phyloP scores from a whole-genome alignment of 2,797 vertebrate species.

The Pangasius djambal region DNA sequence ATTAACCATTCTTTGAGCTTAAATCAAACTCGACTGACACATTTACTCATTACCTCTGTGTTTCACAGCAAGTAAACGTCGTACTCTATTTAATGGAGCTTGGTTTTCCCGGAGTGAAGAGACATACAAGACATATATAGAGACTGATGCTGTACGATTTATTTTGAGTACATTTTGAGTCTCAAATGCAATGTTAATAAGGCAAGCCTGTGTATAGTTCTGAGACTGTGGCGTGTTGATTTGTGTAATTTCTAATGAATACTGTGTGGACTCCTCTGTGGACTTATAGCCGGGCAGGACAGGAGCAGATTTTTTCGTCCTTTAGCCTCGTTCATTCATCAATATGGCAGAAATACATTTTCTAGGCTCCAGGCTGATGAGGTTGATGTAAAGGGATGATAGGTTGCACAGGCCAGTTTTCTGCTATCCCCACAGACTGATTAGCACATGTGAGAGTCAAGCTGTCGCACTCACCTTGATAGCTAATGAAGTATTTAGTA shows the following conservation, averaged over 20 bases:
- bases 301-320: slow-evolving; percentile 3
- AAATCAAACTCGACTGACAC: slow-evolving; percentile 6
- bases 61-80: background rate
- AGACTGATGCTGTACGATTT: slow-evolving; percentile 23
- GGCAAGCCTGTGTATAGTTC: slow-evolving; percentile 52
- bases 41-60: slow-evolving; percentile 12
- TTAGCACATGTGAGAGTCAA: slow-evolving; percentile 29
- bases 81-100: slow-evolving; percentile 8
- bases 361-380: slow-evolving; percentile 28
- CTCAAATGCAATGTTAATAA: slow-evolving; percentile 57
- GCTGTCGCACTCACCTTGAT: slow-evolving; percentile 41
- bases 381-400: slow-evolving; percentile 14
- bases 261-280: slow-evolving; percentile 26
- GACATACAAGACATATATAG: too few relatives aligned
- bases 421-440: slow-evolving; percentile 22
- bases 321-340: slow-evolving; percentile 19
- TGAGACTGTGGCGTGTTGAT: slow-evolving; percentile 55
- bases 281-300: slow-evolving; percentile 19
- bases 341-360: slow-evolving; percentile 18
- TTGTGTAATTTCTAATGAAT: slow-evolving; percentile 62
- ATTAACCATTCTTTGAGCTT: background rate
- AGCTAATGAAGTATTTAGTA: slow-evolving; percentile 30
- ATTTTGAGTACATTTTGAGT: slow-evolving; percentile 24
- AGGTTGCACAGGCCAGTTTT: slow-evolving; percentile 18
- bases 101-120: slow-evolving; percentile 21